Base-by-base conservation (phyloP, 1,140 invertebrate species). In the Leptonema lineaticorne region DNA sequence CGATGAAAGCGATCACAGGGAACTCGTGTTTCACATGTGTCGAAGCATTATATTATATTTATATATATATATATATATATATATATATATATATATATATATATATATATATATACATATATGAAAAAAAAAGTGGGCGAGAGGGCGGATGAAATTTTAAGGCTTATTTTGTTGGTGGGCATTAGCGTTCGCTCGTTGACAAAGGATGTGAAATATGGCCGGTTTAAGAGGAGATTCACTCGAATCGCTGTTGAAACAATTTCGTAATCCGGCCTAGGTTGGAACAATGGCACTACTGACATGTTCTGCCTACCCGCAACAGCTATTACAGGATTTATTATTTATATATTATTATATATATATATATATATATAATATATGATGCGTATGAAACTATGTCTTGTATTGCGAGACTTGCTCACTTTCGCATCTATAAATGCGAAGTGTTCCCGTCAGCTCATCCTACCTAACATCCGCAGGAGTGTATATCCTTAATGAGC, bases 231-330 rank as follows among this genome's bases (percentile, higher is more conserved):
- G 50, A 59, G 57, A 59, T 59, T 59, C 57, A 37, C 57, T 59
- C 57, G 50, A 53, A 53, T 53, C 50, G 50, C 50, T 53, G 57
- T 59, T 59, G 57, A 59, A 59, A 59, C 30, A 59, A 59, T 59
- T 59, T 59, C 57, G 30, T 59, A 59, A 59, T 59, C 30, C 57
- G 28, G 30, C 28, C 57, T 53, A 37, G 57, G 57, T 24, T 30
- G n/a, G 30, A 37, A 59, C 57, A 59, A 59, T 59, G 57, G 57
- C 30, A 59, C 57, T 59, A 37, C 57, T 59, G 57, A 59, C 57
- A 59, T 59, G 57, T 59, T 59, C 57, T 28, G 53, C 28, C 24
- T 28, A 16, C 53, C 53, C 24, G 57, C 57, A 59, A 59, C 57
- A 59, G 57, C 57, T 33, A 59, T 59, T 59, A 37, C 57, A 30